Evolutionary conservation across 1,140 invertebrate genomes (phyloP).

Genomic region (Euborellia annulipes): DNA sequence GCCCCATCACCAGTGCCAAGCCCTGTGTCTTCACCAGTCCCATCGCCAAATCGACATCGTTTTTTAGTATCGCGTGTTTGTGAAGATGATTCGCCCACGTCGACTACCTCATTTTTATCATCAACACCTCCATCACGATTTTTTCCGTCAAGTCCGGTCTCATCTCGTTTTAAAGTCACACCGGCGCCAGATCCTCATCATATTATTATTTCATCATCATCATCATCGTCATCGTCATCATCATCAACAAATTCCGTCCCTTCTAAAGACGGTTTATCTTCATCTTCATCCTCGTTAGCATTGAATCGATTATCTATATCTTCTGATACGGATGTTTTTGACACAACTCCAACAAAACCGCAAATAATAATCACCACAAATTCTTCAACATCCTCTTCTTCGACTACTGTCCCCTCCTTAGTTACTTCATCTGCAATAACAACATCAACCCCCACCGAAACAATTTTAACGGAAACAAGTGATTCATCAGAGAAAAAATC

Average conservation of each 20-base stretch:
- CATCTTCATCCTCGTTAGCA: no score
- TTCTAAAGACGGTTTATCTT: background rate
- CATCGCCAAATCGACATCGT: conserved; percentile 34
- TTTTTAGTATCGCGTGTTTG: conserved; percentile 40
- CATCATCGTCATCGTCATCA: no score
- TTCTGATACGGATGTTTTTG: no score
- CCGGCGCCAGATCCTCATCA: background rate
- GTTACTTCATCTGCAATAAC: no score
- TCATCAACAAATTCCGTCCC: background rate
- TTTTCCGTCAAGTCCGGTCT: background rate
- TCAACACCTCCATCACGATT: background rate
- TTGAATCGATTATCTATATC: no score
- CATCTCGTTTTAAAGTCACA: conserved; percentile 15
- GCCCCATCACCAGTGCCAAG: conserved; percentile 49
- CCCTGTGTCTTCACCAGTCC: conserved; percentile 45
- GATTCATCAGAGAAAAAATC: no score
- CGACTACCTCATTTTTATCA: background rate
- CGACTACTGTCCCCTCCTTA: no score
- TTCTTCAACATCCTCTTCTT: no score
- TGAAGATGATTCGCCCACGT: conserved; percentile 18
- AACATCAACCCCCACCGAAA: no score
- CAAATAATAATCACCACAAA: no score
- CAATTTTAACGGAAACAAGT: no score
- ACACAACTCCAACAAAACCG: no score
- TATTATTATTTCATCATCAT: background rate